phyloP scores from a whole-genome alignment of 2,888 invertebrate genomes.

The Encarsia formosa region DNA sequence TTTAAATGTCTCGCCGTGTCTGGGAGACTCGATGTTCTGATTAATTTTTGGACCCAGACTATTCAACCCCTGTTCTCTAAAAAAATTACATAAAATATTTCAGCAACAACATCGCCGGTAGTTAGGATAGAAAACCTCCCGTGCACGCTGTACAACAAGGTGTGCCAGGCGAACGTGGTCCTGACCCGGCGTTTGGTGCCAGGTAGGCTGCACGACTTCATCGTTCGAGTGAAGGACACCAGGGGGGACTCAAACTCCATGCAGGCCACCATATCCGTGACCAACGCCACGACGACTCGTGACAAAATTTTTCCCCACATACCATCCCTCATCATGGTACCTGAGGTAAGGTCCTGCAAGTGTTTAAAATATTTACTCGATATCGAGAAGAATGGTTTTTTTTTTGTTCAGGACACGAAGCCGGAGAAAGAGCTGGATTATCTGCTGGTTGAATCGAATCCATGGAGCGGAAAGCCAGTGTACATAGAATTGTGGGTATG shows the following conservation, averaged over 20 bases:
- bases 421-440: slow-evolving; percentile 77
- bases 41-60: no score
- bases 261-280: slow-evolving; percentile 76
- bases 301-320: slow-evolving; percentile 80
- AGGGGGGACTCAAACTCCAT: slow-evolving; percentile 72
- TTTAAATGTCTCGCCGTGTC: no score
- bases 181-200: slow-evolving; percentile 71
- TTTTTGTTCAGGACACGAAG: slow-evolving; percentile 63
- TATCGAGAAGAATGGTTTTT: no score
- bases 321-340: slow-evolving; percentile 69
- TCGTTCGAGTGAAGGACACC: slow-evolving; percentile 67
- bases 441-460: slow-evolving; percentile 76
- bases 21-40: no score
- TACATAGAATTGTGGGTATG: slow-evolving; percentile 79
- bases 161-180: slow-evolving; percentile 85
- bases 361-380: not conserved
- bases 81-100: not conserved
- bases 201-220: slow-evolving; percentile 81
- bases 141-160: slow-evolving; percentile 80
- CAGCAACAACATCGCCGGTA: slow-evolving; percentile 69
- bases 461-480: slow-evolving; percentile 71
- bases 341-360: slow-evolving; percentile 66
- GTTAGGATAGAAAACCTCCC: slow-evolving; percentile 77
- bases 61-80: no score
- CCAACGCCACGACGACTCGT: slow-evolving; percentile 79